A percentile compares a stretch with the other conserved stretches of the same genome.
Conservation (phyloP, 2,113 vertebrate species). For the Lates calcarifer region DNA sequence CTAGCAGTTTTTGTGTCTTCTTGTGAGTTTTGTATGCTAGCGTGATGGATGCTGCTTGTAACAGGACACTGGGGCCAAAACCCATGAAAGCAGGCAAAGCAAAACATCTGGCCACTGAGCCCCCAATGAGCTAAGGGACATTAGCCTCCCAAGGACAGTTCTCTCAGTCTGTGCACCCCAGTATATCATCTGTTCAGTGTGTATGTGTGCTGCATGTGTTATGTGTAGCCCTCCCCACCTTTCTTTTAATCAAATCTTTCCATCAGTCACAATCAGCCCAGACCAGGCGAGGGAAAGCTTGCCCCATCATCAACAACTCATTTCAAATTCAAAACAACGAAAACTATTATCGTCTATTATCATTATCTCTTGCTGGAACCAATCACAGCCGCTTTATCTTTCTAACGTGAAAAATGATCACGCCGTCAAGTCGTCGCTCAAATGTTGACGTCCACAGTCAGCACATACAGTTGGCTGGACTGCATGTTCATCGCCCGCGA, state of each 20-base stretch:
- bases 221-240: not conserved
- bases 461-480: not conserved
- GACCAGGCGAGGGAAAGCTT: conserved; percentile 10
- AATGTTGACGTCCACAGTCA: conserved; percentile 3
- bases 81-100: conserved; percentile 20
- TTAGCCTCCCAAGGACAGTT: conserved; percentile 51
- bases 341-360: conserved; percentile 15
- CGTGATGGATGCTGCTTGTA: conserved; percentile 51
- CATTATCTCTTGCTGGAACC: conserved; percentile 22
- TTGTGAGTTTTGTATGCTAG: conserved; percentile 7
- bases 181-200: conserved; percentile 16
- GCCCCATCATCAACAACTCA: conserved; percentile 32
- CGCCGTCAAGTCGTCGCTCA: conserved; percentile 11
- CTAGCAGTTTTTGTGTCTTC: conserved; percentile 1
- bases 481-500: conserved; percentile 13
- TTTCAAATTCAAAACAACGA: conserved; percentile 40
- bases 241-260: conserved; percentile 1
- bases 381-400: conserved; percentile 10
- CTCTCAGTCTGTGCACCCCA: not conserved
- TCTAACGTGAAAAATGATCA: conserved; percentile 10
- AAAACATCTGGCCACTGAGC: conserved; percentile 51
- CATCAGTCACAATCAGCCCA: conserved; percentile 27
- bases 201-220: not conserved
- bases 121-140: conserved; percentile 42
- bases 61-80: conserved; percentile 26